Conservation (phyloP, 1,140 invertebrate genomes). For the Dufourea novaeangliae region DNA sequence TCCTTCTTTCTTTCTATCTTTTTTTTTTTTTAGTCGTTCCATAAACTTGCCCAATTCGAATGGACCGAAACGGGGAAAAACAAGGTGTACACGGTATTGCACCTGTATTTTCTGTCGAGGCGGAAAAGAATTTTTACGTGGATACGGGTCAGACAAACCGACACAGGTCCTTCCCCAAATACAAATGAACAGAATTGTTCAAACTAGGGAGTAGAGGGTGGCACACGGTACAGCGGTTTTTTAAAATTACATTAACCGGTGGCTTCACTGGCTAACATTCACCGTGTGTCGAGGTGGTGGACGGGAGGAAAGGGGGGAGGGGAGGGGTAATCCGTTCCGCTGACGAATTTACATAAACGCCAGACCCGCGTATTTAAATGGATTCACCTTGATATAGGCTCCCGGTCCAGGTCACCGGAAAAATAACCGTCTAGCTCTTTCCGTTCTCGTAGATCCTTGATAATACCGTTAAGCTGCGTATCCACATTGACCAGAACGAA, state of each 20-base stretch:
- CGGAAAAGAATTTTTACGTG: background rate
- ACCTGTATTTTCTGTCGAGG: background rate
- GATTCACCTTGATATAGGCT: slow-evolving; percentile 71
- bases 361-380: slow-evolving; percentile 40
- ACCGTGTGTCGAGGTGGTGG: no score
- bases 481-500: slow-evolving; percentile 59
- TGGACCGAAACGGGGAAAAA: background rate
- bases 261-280: slow-evolving; percentile 1
- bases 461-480: slow-evolving; percentile 69
- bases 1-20: no score
- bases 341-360: slow-evolving; percentile 39
- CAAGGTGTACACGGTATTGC: background rate
- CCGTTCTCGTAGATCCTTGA: slow-evolving; percentile 69
- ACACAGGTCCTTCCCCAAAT: slow-evolving; percentile 5
- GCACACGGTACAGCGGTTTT: slow-evolving; percentile 30
- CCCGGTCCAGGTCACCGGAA: slow-evolving; percentile 56
- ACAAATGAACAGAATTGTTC: slow-evolving; percentile 8
- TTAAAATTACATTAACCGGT: slow-evolving; percentile 33
- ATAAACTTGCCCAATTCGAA: slow-evolving; percentile 3
- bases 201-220: background rate
- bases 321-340: slow-evolving; percentile 34
- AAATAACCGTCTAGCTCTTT: slow-evolving; percentile 65
- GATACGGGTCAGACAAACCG: background rate
- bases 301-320: no score
- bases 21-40: slow-evolving; percentile 4